Conservation (phyloP, 2,113 vertebrate species). For the Callionymus lyra region DNA sequence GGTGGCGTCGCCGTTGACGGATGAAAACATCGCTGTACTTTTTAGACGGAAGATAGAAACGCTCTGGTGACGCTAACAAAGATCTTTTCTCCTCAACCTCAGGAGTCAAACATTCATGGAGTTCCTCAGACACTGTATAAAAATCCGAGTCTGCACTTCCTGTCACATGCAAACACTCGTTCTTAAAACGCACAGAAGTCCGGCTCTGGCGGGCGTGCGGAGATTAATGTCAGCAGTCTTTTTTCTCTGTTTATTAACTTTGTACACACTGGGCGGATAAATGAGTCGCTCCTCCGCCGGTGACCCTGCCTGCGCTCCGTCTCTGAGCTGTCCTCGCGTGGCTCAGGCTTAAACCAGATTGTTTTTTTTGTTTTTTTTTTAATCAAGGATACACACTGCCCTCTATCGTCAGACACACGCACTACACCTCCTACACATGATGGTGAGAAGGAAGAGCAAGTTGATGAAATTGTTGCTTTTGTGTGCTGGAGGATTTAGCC, state of each 20-base stretch:
- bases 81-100: too few species aligned
- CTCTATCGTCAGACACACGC: constrained; percentile 43
- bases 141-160: too few species aligned
- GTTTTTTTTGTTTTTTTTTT: constrained; percentile 1
- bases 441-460: too few species aligned
- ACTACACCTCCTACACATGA: constrained; percentile 16
- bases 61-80: too few species aligned
- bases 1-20: too few species aligned
- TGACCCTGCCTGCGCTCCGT: constrained; percentile 10
- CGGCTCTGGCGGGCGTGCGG: constrained; percentile 9
- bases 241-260: constrained; percentile 8
- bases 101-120: too few species aligned
- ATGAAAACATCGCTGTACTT: too few species aligned
- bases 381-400: constrained; percentile 49
- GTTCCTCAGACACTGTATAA: too few species aligned
- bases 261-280: constrained; percentile 12
- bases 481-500: too few species aligned
- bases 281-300: constrained; percentile 10
- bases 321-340: constrained; percentile 19
- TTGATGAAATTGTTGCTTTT: too few species aligned
- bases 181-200: constrained; percentile 12
- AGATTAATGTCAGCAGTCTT: constrained; percentile 19
- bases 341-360: constrained; percentile 14
- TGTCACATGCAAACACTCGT: neutral
- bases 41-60: too few species aligned